Conservation (phyloP, 2,113 vertebrate genomes). For the Heterotis niloticus region DNA sequence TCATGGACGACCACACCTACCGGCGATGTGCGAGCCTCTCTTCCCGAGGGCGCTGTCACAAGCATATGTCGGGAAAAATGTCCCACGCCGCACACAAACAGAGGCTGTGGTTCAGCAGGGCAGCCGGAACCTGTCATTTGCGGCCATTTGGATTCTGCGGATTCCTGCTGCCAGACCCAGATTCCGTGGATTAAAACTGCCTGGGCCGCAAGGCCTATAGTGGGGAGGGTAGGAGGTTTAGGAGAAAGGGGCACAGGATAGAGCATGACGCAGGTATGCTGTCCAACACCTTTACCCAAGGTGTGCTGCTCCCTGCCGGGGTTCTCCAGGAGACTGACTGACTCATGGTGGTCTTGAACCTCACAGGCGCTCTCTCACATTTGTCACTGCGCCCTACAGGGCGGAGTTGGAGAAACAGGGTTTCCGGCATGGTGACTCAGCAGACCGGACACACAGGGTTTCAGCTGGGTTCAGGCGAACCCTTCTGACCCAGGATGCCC, state of each 20-base stretch:
- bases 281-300: neutral
- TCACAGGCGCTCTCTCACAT: neutral
- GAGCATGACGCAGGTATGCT: neutral
- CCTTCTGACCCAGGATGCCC: too few species aligned
- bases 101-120: neutral
- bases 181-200: neutral
- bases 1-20: slow-evolving; percentile 1
- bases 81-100: neutral
- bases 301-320: neutral
- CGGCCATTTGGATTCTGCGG: neutral
- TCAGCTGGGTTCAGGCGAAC: neutral
- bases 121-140: neutral
- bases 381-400: neutral
- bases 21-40: neutral
- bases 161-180: neutral
- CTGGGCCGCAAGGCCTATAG: neutral
- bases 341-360: neutral
- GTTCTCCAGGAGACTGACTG: neutral
- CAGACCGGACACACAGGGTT: neutral
- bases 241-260: too few species aligned
- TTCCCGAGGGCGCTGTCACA: neutral
- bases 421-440: slow-evolving; percentile 18
- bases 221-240: neutral
- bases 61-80: neutral
- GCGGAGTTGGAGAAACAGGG: neutral